Evolutionary conservation across 2,888 invertebrate species (phyloP).

Genomic region (Neoascia interrupta): DNA sequence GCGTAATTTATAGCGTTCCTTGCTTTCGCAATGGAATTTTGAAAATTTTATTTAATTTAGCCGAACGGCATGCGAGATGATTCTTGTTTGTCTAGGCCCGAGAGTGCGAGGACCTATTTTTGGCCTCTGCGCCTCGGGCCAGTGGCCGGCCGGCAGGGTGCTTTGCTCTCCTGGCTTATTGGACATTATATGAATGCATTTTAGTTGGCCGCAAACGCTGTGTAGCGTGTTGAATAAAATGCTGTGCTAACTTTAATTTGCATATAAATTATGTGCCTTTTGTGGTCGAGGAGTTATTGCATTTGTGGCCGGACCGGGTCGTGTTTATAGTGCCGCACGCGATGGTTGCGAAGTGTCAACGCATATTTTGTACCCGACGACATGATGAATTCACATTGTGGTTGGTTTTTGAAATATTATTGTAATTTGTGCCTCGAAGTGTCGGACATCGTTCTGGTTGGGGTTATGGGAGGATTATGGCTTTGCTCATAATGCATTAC

Average conservation of each 20-base stretch:
- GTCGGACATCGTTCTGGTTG: too few species aligned
- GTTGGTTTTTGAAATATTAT: constrained; percentile 65
- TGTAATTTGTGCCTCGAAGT: constrained; percentile 54
- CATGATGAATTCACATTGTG: constrained; percentile 62
- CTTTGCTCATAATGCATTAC: too few species aligned
- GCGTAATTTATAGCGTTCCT: constrained; percentile 63
- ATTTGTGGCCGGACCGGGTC: constrained; percentile 34
- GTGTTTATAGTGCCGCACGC: constrained; percentile 1
- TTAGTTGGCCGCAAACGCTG: constrained; percentile 60
- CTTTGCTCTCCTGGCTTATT: constrained; percentile 29
- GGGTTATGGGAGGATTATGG: too few species aligned
- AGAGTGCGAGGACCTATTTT: too few species aligned
- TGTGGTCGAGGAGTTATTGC: constrained; percentile 63
- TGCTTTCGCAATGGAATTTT: constrained; percentile 55
- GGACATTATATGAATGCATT: constrained; percentile 69
- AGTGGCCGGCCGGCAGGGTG: constrained; percentile 10
- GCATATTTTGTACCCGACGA: constrained; percentile 52
- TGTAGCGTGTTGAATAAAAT: constrained; percentile 53
- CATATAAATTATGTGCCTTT: constrained; percentile 66
- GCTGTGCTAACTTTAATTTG: constrained; percentile 64
- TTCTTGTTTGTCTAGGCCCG: background rate
- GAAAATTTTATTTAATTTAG: constrained; percentile 64
- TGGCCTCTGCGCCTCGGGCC: too few species aligned
- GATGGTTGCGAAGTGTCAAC: constrained; percentile 65
- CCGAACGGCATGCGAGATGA: constrained; percentile 2